These are phyloP conservation scores for Linnaemya vulpina DNA, from an alignment of 2,888 invertebrate genomes.

Conservation along the genomic window DNA sequence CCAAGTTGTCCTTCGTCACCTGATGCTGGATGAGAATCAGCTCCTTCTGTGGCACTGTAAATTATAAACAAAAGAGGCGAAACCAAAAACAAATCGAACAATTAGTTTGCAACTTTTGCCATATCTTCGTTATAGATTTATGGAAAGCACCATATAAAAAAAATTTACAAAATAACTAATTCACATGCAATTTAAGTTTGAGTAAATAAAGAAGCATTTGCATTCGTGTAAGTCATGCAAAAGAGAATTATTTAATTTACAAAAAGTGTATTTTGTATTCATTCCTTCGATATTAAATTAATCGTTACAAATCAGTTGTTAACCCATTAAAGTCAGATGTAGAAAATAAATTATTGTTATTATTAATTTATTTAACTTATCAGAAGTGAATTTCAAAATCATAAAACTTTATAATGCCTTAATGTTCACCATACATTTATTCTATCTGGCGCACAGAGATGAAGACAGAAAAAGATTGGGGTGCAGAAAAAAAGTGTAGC, in stretches of 20 bases:
- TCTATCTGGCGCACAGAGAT: too few species aligned
- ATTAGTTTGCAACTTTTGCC: constrained; percentile 36
- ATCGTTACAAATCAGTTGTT: background rate
- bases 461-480: too few species aligned
- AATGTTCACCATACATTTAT: too few species aligned
- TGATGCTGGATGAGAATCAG: constrained; percentile 93
- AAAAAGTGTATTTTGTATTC: background rate
- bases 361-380: too few species aligned
- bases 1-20: constrained; percentile 89
- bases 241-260: constrained; percentile 1
- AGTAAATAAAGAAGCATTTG: constrained; percentile 17
- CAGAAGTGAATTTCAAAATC: too few species aligned
- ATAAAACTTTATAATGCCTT: too few species aligned
- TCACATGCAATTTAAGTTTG: constrained; percentile 39
- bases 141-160: constrained; percentile 45
- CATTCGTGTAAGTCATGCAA: constrained; percentile 31
- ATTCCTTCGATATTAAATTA: background rate
- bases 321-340: too few species aligned
- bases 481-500: too few species aligned
- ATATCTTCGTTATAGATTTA: constrained; percentile 1
- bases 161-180: constrained; percentile 32
- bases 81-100: constrained; percentile 42
- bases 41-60: constrained; percentile 93
- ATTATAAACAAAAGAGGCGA: constrained; percentile 47
- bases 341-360: too few species aligned